Base-by-base conservation (phyloP, 2,888 invertebrate species). In the Latheticus oryzae region DNA sequence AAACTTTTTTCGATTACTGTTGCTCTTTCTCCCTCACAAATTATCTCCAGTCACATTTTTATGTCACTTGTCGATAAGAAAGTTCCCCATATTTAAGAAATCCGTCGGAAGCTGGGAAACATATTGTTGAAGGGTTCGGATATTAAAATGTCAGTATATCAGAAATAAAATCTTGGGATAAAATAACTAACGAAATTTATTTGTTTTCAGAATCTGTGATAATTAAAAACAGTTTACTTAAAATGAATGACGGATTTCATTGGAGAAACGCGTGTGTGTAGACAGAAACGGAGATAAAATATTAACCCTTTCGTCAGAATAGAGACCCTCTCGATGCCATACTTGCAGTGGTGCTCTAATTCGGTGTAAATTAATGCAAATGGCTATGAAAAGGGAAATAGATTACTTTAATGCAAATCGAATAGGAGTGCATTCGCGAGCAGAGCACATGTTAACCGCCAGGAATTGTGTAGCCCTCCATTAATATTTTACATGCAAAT, bases 331-430 rank as follows among this genome's bases (percentile, higher is more conserved):
- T 32, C 45, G 32, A 33, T 17, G 23, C 52, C 52, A 11, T 16
- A 33, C 52, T 42, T 30, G 13, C 42, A 52, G 32, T 19, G 21
- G 40, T 30, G 40, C 51, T 50, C 19, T 47, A 47, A 35, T 47
- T 47, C 32, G 37, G 28, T 40, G 38, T 30, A 42, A 42, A 52
- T 52, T 52, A 52, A 42, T 52, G 52, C 52, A 52, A 42, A 52
- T 52, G 8, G 52, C 23, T 42, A 42, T 42, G 42, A 52, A 52
- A 42, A 42, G 52, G 42, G 42, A 52, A 52, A 52, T 52, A 52
- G 52, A 52, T 52, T 52, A 52, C 52, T 42, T 42, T 40, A 52
- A 52, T 52, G 52, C 52, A 52, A 52, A 52, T 52, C 52, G 42
- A 52, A 52, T 33, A 51, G 24, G 42, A 52, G 52, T 42, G 32